Evolutionary conservation across 2,113 vertebrate genomes (phyloP).

Genomic region (Crotalus tigris): DNA sequence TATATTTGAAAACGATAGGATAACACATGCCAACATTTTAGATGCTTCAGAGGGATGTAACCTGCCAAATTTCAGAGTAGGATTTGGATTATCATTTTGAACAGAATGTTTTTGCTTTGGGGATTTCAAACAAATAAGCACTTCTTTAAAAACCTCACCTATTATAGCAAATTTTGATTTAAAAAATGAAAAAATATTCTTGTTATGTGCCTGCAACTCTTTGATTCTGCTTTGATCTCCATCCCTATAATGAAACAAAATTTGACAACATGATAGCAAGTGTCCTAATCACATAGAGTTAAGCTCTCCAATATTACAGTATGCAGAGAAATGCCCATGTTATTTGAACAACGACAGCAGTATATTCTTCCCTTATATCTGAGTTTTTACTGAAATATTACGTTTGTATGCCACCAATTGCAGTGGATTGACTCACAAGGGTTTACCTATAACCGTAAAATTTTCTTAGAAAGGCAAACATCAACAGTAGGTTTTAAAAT

Average conservation of each 20-base stretch:
- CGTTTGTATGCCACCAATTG: background rate
- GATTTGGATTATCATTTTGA: background rate
- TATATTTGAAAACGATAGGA: background rate
- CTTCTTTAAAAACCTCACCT: background rate
- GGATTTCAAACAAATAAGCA: background rate
- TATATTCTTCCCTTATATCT: background rate
- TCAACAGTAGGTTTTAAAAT: background rate
- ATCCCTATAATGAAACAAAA: background rate
- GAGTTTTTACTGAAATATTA: background rate
- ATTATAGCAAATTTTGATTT: background rate
- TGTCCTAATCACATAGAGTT: background rate
- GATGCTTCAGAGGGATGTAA: background rate
- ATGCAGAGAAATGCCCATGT: background rate
- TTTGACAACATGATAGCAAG: background rate
- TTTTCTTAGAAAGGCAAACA: background rate
- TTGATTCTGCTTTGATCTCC: background rate
- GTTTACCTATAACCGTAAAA: background rate
- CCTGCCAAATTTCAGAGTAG: background rate
- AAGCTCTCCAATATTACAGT: conserved; percentile 51
- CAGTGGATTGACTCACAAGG: background rate
- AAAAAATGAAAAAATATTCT: background rate
- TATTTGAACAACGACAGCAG: background rate
- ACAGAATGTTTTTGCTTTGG: background rate
- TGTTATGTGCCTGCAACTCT: background rate
- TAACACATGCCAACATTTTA: background rate